Evolutionary conservation across 2,797 vertebrate species (phyloP), one percentile per base, ranked within the genome.

Genomic region (Sebastes minor): DNA sequence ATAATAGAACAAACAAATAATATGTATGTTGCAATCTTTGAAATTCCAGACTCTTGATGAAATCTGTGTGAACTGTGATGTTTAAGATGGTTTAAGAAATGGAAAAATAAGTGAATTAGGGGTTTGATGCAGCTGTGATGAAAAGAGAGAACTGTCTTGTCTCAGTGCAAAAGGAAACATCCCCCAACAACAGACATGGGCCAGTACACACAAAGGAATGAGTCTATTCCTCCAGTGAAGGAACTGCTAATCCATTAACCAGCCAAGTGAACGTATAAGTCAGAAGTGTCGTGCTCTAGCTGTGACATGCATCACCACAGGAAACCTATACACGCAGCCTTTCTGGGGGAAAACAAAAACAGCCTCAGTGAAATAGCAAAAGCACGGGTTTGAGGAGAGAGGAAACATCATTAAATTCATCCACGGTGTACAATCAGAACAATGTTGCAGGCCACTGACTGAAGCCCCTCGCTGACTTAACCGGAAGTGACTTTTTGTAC

Each of bases 211-310:
- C 49, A 81, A 13, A 70, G 35, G 23, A 76, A 68, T n/a, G 20
- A 81, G 57, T 81, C 22, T 70, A 49, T 77, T 86, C 60, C 61
- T 81, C 78, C 35, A 74, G 30, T 83, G 78, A 67, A 78, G 70
- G 62, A 72, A 25, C 60, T 62, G 76, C 77, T 85, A 80, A 90
- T 86, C 80, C 71, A 92, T 88, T 83, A 84, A 84, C 67, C 71
- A 84, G 72, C 27, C 66, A 28, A 83, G 66, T 79, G 83, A 76
- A 83, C 22, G 32, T 65, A 60, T 60, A 6, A 69, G 66, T 46
- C 69, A 28, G 14, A 78, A 68, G 22, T 63, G 67, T 52, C 10
- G 20, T 61, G 55, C 77, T 83, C 3, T 65, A 49, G 70, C 64
- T 60, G 62, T 84, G 76, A 76, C 82, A 81, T 78, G 70, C 61